Conservation (phyloP, 2,797 vertebrate species). For the Poecilia gillii region DNA sequence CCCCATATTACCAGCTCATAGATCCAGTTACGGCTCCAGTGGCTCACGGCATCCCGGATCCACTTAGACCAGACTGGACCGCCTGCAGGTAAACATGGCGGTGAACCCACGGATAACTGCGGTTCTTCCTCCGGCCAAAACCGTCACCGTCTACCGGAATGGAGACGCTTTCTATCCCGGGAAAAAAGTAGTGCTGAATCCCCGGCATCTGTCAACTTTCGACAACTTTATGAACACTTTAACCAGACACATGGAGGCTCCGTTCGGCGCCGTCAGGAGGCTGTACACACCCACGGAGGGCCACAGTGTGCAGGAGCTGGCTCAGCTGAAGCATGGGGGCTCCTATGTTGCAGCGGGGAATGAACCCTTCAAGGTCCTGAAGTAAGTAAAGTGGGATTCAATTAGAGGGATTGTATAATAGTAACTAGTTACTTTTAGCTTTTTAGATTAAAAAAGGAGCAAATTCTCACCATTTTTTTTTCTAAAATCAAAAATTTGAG, state of each 20-base stretch:
- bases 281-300: conserved; percentile 78
- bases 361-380: conserved; percentile 80
- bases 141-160: conserved; percentile 79
- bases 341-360: conserved; percentile 81
- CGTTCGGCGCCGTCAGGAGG: conserved; percentile 77
- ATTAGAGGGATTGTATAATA: too few relatives aligned
- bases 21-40: conserved; percentile 55
- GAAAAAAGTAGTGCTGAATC: conserved; percentile 75
- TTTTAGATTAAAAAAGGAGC: too few relatives aligned
- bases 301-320: conserved; percentile 65
- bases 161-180: conserved; percentile 80
- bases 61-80: conserved; percentile 23
- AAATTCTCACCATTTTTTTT: too few relatives aligned
- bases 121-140: conserved; percentile 64
- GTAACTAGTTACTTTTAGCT: too few relatives aligned
- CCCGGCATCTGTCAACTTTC: conserved; percentile 72
- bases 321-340: conserved; percentile 70
- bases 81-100: conserved; percentile 10
- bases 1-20: conserved; percentile 50
- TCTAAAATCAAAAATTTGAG: too few relatives aligned
- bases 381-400: conserved; percentile 74
- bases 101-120: conserved; percentile 5
- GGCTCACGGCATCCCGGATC: conserved; percentile 14
- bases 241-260: conserved; percentile 66
- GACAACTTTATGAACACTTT: conserved; percentile 78